Evolutionary conservation across 2,888 invertebrate species (phyloP), one percentile per base, ranked within the genome.

Genomic region (Melipona beecheii): DNA sequence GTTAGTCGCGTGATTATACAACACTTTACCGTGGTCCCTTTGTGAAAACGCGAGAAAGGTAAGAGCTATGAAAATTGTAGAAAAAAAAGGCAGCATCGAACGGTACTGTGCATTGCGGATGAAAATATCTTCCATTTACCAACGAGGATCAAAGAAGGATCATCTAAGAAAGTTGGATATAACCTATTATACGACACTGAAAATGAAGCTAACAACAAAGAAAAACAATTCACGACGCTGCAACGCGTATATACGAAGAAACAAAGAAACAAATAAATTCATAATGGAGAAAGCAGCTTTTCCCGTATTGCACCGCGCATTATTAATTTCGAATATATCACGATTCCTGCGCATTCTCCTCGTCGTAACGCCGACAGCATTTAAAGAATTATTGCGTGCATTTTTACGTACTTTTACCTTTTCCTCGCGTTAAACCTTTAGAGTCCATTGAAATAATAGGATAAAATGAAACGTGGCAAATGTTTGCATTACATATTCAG

Each of bases 61-160:
- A 69, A 68, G 11, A 21, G 24, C 24, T 69, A 69, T 19, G 27
- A 43, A 69, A 69, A 52, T 43, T 36, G 19, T 49, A 43, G 13
- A 15, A 15, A 72, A 58, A 21, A 71, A 43, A n/a, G 19, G 24
- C 27, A 64, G 31, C 50, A 62, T 62, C 19, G 11, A 5, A 2
- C 19, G 19, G 6, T 21, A 4, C n/a, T 36, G 52, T 64, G 31
- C 64, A 52, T 73, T 36, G 52, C 6, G 31, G n/a, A 52, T 36
- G 50, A 52, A 73, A 64, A 64, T 73, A 64, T 64, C 73, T 73
- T 52, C 36, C 73, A 73, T 50, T 73, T 52, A 64, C 19, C 11
- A 52, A 50, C n/a, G 36, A 62, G 64, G 31, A 62, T 64, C 62
- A 73, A 64, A 73, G 73, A 17, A 50, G 64, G n/a, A 64, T 64